phyloP scores from a whole-genome alignment of 2,888 invertebrate species.

The Scaptomyza cyrtandrae region DNA sequence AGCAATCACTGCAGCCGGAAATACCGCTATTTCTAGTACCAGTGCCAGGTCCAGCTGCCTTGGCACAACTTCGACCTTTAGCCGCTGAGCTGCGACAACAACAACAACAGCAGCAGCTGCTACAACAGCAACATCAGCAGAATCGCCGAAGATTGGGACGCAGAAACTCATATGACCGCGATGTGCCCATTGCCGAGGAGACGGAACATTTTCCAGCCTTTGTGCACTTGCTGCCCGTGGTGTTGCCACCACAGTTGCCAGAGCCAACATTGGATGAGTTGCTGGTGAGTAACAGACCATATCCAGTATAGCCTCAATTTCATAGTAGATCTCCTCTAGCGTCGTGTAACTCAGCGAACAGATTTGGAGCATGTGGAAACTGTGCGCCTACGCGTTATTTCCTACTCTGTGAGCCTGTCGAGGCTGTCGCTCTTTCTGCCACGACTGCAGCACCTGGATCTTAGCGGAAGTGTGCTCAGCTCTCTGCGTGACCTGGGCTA shows the following conservation, averaged over 20 bases:
- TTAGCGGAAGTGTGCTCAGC: constrained; percentile 89
- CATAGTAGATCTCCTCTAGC: constrained; percentile 60
- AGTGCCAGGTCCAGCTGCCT: constrained; percentile 54
- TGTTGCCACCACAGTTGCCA: constrained; percentile 85
- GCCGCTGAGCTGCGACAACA: constrained; percentile 49
- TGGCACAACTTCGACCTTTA: constrained; percentile 55
- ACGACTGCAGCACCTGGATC: constrained; percentile 86
- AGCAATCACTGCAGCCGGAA: constrained; percentile 81
- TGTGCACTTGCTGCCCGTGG: constrained; percentile 85
- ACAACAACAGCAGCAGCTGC: constrained; percentile 44
- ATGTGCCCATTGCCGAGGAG: constrained; percentile 78
- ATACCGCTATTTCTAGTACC: constrained; percentile 50
- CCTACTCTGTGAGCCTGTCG: constrained; percentile 87
- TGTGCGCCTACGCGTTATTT: constrained; percentile 88
- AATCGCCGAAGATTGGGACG: constrained; percentile 50
- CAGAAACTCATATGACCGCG: constrained; percentile 73
- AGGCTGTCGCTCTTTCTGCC: constrained; percentile 88
- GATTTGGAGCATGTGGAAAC: constrained; percentile 86
- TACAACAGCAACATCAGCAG: constrained; percentile 31
- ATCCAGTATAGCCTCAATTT: neutral
- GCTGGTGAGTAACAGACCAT: constrained; percentile 84
- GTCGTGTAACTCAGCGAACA: constrained; percentile 84
- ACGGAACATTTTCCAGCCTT: constrained; percentile 76
- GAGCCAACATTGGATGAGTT: constrained; percentile 87
- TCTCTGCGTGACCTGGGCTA: constrained; percentile 89